Conservation (phyloP, 2,888 invertebrate genomes). For the Ophion ventricosus region DNA sequence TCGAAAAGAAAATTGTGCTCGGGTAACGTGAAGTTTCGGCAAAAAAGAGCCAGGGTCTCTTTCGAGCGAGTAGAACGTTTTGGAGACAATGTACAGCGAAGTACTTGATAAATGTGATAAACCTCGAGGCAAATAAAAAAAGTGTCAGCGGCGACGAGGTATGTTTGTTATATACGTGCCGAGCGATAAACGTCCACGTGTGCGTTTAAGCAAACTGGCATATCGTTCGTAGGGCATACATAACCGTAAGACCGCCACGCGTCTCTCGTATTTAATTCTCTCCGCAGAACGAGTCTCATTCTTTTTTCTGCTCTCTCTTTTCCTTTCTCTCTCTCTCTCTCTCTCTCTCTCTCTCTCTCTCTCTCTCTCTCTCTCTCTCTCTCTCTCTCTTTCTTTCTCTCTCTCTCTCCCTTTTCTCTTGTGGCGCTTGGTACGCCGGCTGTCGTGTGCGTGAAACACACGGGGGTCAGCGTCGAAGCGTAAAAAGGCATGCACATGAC, state of each 20-base stretch:
- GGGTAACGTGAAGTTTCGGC: no score
- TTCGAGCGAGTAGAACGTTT: no score
- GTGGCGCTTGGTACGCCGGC: constrained; percentile 9
- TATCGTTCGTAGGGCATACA: constrained; percentile 23
- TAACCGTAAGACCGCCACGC: constrained; percentile 58
- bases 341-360: neutral
- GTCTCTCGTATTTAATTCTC: constrained; percentile 39
- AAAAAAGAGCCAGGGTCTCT: no score
- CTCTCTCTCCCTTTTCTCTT: constrained; percentile 1
- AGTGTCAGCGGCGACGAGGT: neutral
- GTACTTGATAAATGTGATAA: no score
- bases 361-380: constrained; percentile 1
- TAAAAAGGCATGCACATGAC: constrained; percentile 49
- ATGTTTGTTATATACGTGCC: constrained; percentile 45
- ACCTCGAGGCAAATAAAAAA: neutral
- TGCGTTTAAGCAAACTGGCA: constrained; percentile 36
- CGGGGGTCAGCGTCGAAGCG: constrained; percentile 47
- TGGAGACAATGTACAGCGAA: no score
- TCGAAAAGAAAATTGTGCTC: no score
- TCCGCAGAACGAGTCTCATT: constrained; percentile 47
- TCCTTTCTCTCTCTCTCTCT: neutral
- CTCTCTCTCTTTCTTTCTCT: neutral
- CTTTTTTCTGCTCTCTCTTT: neutral
- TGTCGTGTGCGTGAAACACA: constrained; percentile 30
- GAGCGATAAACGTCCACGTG: constrained; percentile 10